These are phyloP conservation scores for Drosophila niveifrons DNA, from an alignment of 2,888 invertebrate genomes.

Conservation along the genomic window DNA sequence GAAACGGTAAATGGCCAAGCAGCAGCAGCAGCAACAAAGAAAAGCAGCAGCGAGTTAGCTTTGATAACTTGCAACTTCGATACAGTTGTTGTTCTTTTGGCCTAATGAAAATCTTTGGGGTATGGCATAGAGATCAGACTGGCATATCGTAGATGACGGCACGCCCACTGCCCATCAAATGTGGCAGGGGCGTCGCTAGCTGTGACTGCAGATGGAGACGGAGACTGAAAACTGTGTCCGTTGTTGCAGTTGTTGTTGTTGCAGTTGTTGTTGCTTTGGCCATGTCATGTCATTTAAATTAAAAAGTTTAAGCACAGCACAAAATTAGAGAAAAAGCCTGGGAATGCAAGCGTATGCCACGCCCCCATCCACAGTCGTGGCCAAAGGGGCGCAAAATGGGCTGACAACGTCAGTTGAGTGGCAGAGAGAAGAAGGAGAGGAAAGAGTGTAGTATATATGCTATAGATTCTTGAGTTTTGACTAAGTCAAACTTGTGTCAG, in stretches of 20 bases:
- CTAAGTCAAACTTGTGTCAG: conserved; percentile 71
- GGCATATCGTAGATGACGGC: conserved; percentile 47
- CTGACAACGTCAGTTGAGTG: conserved; percentile 48
- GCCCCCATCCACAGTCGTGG: conserved; percentile 25
- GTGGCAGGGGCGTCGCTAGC: conserved; percentile 64
- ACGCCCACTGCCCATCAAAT: conserved; percentile 72
- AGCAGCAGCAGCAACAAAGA: background rate
- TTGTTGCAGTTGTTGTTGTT: background rate
- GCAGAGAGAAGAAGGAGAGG: background rate
- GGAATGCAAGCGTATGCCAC: conserved; percentile 53
- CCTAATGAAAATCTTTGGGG: conserved; percentile 67
- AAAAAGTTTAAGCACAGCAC: conserved; percentile 70
- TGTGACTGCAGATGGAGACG: conserved; percentile 1
- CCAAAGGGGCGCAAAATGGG: conserved; percentile 20
- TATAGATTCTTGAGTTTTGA: conserved; percentile 73
- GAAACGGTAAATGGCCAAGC: conserved; percentile 57
- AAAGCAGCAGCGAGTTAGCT: conserved; percentile 3
- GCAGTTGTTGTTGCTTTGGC: conserved; percentile 20
- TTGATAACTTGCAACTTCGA: conserved; percentile 48
- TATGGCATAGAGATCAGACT: conserved; percentile 65
- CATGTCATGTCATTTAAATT: conserved; percentile 77
- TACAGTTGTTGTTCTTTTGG: conserved; percentile 43
- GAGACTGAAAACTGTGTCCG: background rate
- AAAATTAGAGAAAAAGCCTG: conserved; percentile 45
- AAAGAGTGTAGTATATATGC: conserved; percentile 11